Evolutionary conservation across 2,888 invertebrate species (phyloP), one percentile per base, ranked within the genome.

Genomic region (Catotricha subobsoleta): DNA sequence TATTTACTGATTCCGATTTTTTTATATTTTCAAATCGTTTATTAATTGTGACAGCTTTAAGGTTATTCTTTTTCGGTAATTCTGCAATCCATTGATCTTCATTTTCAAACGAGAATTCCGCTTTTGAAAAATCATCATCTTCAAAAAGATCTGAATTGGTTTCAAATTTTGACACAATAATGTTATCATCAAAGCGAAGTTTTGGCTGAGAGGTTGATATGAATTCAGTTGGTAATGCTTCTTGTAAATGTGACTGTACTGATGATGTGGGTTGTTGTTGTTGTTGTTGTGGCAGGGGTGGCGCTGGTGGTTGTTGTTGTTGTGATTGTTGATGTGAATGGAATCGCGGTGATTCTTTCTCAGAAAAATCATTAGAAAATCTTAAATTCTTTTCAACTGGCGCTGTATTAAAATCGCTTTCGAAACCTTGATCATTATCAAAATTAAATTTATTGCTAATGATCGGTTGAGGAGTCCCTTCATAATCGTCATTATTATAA

Each of bases 1-100:
- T 90, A 60, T 88, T 87, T 8, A 87, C 79, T 3, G 87, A 87
- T 55, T 87, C 87, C 0, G 87, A 87, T 59, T 88, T 88, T 53
- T 81, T 81, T 37, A 86, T 74, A 52, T 79, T 72, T 42, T 71
- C 67, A 46, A 76, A 75, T 3, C 62, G 59, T 44, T 65, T 52
- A 46, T 39, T 25, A 3, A 20, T 20, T 13, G 34, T 27, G 15
- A 39, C 39, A 19, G 35, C 36, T 27, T 43, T 43, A 8, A 58
- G 56, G 36, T 60, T 60, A 41, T 53, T 55, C 41, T 56, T 58
- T 28, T 51, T 45, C 30, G 47, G 50, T 36, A 49, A 46, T 19
- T 53, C 50, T 3, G 48, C 43, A 33, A 49, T 53, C 54, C 59
- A 55, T 44, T 56, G 52, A 44, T 60, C 43, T 60, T 69, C 42